Evolutionary conservation across 2,888 invertebrate genomes (phyloP).

Genomic region (Abrostola triplasia): DNA sequence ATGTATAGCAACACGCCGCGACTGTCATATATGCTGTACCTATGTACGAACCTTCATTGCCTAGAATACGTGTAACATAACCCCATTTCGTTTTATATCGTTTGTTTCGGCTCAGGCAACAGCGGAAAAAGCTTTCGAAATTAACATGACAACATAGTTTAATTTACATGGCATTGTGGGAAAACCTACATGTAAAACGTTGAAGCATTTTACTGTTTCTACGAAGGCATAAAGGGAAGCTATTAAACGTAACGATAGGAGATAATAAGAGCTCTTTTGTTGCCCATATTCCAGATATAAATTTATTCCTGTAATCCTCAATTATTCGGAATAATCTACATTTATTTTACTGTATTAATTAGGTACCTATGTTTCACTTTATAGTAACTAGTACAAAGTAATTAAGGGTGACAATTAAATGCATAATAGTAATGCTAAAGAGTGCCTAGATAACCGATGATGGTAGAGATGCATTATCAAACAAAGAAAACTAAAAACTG

Average conservation of each 20-base stretch:
- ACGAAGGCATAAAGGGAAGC: not conserved
- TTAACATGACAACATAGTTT: slow-evolving; percentile 10
- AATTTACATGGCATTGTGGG: slow-evolving; percentile 4
- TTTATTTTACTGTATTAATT: too few species aligned
- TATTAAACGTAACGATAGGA: not conserved
- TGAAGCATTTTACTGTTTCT: slow-evolving; percentile 6
- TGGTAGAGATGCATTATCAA: not conserved
- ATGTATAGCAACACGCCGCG: too few species aligned
- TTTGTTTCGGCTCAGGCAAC: not conserved
- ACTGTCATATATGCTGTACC: too few species aligned
- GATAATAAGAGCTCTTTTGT: not conserved
- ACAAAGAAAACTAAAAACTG: not conserved
- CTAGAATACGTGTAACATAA: not conserved
- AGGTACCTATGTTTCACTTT: too few species aligned
- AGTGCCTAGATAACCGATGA: too few species aligned
- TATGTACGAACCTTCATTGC: too few species aligned
- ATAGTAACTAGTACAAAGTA: too few species aligned
- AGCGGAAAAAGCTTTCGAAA: slow-evolving; percentile 1
- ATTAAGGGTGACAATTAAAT: too few species aligned
- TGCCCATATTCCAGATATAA: not conserved
- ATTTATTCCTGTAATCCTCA: not conserved
- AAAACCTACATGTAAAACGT: slow-evolving; percentile 5
- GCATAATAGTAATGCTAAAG: too few species aligned
- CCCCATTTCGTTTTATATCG: not conserved
- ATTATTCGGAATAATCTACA: too few species aligned